These are phyloP conservation scores for Nothobranchius furzeri DNA, from an alignment of 2,113 vertebrate genomes.

Conservation along the genomic window DNA sequence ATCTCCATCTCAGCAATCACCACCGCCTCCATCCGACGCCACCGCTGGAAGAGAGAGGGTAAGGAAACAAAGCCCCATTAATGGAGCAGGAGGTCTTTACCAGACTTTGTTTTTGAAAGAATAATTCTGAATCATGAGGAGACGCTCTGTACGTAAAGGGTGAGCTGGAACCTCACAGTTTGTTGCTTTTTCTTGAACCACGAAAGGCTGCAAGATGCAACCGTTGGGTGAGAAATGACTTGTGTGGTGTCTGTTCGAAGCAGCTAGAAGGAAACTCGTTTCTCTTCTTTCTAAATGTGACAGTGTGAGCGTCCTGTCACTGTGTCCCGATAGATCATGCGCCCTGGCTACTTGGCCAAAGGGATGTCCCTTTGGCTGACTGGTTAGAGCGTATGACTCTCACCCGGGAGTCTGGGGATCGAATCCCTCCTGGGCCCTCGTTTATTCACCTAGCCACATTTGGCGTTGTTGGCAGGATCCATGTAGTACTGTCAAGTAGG, in stretches of 20 bases:
- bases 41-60: constrained; percentile 99
- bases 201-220: constrained; percentile 45
- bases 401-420: too few species aligned
- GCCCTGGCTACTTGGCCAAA: too few species aligned
- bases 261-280: constrained; percentile 39
- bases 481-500: too few species aligned
- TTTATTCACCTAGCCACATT: too few species aligned
- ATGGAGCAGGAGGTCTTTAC: constrained; percentile 3
- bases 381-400: too few species aligned
- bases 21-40: constrained; percentile 95
- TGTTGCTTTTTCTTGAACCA: constrained; percentile 22
- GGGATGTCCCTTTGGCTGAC: too few species aligned
- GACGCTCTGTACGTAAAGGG: constrained; percentile 8
- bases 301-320: constrained; percentile 42
- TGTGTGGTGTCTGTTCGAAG: constrained; percentile 28
- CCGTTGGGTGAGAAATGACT: constrained; percentile 54
- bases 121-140: neutral
- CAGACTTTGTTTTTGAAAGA: neutral
- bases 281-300: constrained; percentile 15
- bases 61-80: constrained; percentile 36
- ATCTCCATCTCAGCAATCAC: constrained; percentile 96
- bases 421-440: too few species aligned
- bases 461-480: too few species aligned
- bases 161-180: constrained; percentile 26
- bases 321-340: too few species aligned